A percentile compares a stretch with the other conserved stretches of the same genome.
Conservation (phyloP, 2,888 invertebrate genomes). For the Caenorhabditis panamensis region DNA sequence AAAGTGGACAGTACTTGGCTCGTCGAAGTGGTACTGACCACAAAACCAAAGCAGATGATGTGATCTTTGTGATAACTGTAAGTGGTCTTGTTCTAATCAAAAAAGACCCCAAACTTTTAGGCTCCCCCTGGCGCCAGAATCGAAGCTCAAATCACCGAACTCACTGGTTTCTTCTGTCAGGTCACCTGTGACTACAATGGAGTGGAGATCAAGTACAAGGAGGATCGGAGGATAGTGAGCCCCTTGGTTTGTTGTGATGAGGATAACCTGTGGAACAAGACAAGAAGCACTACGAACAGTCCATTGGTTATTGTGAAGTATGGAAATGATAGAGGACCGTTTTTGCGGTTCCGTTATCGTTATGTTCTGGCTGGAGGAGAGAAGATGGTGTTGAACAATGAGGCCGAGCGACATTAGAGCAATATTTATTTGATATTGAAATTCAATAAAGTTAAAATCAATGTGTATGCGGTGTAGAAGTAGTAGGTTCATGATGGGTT, state of each 20-base stretch:
- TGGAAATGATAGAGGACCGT: neutral
- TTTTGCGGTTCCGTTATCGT: conserved; percentile 6
- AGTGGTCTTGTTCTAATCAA: neutral
- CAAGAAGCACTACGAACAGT: conserved; percentile 28
- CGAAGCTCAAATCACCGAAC: conserved; percentile 4
- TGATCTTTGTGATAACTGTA: conserved; percentile 4
- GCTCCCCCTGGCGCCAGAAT: conserved; percentile 30
- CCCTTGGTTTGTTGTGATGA: conserved; percentile 28
- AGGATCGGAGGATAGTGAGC: conserved; percentile 24
- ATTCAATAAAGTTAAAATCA: too few relatives aligned
- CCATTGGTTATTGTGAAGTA: conserved; percentile 40
- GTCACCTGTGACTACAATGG: conserved; percentile 34
- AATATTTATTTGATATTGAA: too few relatives aligned
- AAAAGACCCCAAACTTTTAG: neutral
- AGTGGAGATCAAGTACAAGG: conserved; percentile 36
- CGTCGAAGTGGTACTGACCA: neutral
- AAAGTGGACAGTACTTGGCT: neutral
- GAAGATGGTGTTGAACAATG: too few relatives aligned
- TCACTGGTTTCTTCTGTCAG: conserved; percentile 24
- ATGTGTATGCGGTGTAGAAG: too few relatives aligned
- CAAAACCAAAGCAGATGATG: neutral
- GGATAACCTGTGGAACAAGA: conserved; percentile 42
- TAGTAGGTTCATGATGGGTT: too few relatives aligned
- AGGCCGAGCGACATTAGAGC: too few relatives aligned
- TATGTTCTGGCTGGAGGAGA: too few relatives aligned